Evolutionary conservation across 2,888 invertebrate species (phyloP).

Genomic region (Meliscaeva auricollis): DNA sequence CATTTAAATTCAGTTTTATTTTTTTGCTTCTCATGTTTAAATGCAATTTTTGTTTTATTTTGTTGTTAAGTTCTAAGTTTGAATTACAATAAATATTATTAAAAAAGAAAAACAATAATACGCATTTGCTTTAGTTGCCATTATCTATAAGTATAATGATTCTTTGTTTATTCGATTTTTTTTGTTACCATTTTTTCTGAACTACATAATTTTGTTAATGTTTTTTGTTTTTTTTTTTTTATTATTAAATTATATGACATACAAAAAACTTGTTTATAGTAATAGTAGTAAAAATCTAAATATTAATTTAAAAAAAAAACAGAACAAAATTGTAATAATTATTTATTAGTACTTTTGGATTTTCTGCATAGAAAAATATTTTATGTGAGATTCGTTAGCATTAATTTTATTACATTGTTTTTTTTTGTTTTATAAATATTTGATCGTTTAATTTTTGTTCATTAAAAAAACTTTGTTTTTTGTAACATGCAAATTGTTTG

Average conservation of each 20-base stretch:
- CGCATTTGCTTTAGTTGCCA: constrained; percentile 41
- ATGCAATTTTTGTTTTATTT: constrained; percentile 51
- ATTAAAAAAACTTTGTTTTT: constrained; percentile 28
- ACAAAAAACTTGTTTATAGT: constrained; percentile 42
- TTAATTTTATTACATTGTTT: constrained; percentile 30
- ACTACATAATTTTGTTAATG: constrained; percentile 26
- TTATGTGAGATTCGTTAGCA: constrained; percentile 68
- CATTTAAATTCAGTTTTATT: constrained; percentile 44
- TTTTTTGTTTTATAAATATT: constrained; percentile 29
- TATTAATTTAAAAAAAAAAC: constrained; percentile 39
- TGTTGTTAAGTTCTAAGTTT: constrained; percentile 46
- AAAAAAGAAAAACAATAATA: constrained; percentile 43
- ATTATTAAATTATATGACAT: constrained; percentile 26
- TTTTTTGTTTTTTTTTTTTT: constrained; percentile 6
- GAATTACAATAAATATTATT: constrained; percentile 59
- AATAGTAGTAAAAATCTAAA: constrained; percentile 31
- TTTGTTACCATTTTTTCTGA: constrained; percentile 24
- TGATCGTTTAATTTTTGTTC: constrained; percentile 24
- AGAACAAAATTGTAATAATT: constrained; percentile 39
- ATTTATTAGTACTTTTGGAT: constrained; percentile 55
- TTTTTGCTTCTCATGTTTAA: constrained; percentile 47
- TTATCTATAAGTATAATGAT: constrained; percentile 32
- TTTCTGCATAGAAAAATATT: constrained; percentile 69
- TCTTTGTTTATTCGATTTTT: constrained; percentile 29
- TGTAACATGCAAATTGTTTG: constrained; percentile 40